These are phyloP conservation scores for Pitta sordida DNA, from an alignment of 2,113 vertebrate genomes.

Conservation along the genomic window DNA sequence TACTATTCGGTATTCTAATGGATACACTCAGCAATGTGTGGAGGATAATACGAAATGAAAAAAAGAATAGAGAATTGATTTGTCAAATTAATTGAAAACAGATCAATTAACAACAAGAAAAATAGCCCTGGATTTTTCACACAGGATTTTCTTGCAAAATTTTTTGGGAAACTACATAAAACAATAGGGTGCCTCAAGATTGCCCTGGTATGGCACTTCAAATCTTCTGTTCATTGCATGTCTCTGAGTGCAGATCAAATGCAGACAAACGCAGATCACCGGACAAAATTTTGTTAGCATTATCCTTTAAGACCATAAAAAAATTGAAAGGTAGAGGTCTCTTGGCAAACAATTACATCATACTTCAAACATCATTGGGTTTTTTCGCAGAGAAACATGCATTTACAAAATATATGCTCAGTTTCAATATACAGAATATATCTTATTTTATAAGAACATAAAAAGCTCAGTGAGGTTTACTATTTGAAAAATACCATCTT, in stretches of 20 bases:
- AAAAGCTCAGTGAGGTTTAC: neutral
- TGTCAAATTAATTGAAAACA: neutral
- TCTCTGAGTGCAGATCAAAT: neutral
- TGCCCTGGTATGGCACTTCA: neutral
- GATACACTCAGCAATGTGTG: neutral
- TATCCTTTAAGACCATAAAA: neutral
- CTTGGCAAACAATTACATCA: neutral
- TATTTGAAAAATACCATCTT: neutral
- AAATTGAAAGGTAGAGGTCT: neutral
- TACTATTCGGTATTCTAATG: neutral
- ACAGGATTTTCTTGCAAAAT: neutral
- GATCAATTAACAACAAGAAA: neutral
- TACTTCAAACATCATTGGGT: neutral
- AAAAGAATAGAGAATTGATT: neutral
- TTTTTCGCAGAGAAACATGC: neutral
- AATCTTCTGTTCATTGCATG: accelerated
- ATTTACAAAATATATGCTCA: neutral
- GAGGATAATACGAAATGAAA: neutral
- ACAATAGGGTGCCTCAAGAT: neutral
- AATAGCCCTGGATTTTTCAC: neutral
- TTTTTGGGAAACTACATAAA: neutral
- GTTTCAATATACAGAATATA: neutral
- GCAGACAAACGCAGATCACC: neutral
- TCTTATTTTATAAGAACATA: neutral
- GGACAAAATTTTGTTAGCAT: neutral